Evolutionary conservation across 2,888 invertebrate species (phyloP).

Genomic region (Nipponacmea schrenckii): DNA sequence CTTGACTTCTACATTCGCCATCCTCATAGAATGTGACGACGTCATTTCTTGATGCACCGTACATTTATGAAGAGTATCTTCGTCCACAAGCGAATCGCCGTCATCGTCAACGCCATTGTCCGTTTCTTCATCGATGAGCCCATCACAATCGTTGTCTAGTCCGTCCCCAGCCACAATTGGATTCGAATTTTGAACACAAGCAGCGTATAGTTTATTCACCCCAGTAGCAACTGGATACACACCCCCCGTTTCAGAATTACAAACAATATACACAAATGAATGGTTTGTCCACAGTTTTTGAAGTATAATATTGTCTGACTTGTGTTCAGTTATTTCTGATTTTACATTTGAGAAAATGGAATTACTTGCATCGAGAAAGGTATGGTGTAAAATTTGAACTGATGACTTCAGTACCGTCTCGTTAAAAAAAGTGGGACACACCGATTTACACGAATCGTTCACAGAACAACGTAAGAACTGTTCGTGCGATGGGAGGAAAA

Average conservation of each 20-base stretch:
- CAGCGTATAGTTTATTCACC: conserved; percentile 38
- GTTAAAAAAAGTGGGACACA: conserved; percentile 28
- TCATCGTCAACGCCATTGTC: conserved; percentile 39
- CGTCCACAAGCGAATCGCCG: conserved; percentile 37
- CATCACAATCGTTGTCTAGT: conserved; percentile 51
- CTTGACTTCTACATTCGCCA: conserved; percentile 5
- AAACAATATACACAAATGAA: conserved; percentile 31
- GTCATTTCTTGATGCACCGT: conserved; percentile 4
- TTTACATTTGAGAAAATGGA: conserved; percentile 12
- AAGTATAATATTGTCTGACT: conserved; percentile 19
- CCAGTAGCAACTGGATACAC: conserved; percentile 43
- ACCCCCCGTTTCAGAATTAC: conserved; percentile 31
- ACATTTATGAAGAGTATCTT: conserved; percentile 34
- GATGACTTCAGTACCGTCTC: not conserved
- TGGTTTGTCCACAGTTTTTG: conserved; percentile 28
- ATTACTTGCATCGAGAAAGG: conserved; percentile 21
- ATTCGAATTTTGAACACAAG: conserved; percentile 31
- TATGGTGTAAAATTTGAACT: conserved; percentile 5
- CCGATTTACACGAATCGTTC: conserved; percentile 20
- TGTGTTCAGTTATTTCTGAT: conserved; percentile 13
- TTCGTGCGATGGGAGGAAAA: conserved; percentile 36
- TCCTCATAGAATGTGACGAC: conserved; percentile 3
- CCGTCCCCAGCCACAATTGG: conserved; percentile 36
- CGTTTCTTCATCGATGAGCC: conserved; percentile 40
- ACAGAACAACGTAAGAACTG: conserved; percentile 32